Conservation (phyloP, 2,113 vertebrate species). For the Gymnogyps californianus region DNA sequence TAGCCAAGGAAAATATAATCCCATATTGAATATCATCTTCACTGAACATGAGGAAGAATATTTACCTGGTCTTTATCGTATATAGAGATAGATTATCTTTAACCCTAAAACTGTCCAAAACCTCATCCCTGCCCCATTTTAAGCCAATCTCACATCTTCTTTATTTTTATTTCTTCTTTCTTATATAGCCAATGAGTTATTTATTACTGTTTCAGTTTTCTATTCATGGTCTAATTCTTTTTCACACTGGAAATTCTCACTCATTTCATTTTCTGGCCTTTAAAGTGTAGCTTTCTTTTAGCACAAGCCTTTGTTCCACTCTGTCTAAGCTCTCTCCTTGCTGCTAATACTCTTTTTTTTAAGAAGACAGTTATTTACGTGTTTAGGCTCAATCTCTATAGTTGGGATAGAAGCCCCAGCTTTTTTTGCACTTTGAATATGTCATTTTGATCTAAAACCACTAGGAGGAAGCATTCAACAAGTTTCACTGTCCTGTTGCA, state of each 20-base stretch:
- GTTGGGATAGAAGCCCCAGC: not conserved
- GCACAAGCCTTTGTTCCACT: not conserved
- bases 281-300: not conserved
- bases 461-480: conserved; percentile 68
- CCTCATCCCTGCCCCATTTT: not conserved
- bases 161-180: not conserved
- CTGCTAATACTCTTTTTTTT: not conserved
- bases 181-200: not conserved
- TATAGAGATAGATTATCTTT: not conserved
- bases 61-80: not conserved
- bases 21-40: not conserved
- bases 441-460: conserved; percentile 36
- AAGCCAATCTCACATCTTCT: not conserved
- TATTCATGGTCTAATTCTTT: not conserved
- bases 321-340: not conserved
- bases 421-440: not conserved
- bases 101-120: not conserved
- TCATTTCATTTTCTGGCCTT: not conserved
- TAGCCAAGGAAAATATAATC: not conserved
- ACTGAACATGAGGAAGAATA: not conserved
- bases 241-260: not conserved
- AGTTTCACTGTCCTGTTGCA: not conserved
- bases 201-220: not conserved
- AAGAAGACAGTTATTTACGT: not conserved
- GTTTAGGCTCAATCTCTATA: not conserved